Percentiles rank a stretch among this genome's conserved stretches.
Conservation (phyloP, 2,113 vertebrate species). For the Leuciscus idus region DNA sequence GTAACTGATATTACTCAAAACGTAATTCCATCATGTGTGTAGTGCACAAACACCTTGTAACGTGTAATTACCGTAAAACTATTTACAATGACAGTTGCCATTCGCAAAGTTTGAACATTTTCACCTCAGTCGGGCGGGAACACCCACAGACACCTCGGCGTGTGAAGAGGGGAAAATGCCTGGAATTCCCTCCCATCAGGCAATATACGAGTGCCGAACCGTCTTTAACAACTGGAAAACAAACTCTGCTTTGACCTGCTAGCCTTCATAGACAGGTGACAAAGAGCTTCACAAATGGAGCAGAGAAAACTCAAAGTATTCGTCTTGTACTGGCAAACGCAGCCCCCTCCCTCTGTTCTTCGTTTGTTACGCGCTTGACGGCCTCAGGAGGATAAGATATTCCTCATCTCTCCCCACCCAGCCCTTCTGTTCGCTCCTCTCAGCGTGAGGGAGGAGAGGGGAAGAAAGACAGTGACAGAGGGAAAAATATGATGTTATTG, state of each 20-base stretch:
- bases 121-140: not conserved
- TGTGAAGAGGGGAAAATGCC: not conserved
- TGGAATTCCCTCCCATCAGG: not conserved
- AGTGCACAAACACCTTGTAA: not conserved
- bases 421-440: slow-evolving; percentile 10
- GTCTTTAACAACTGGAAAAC: slow-evolving; percentile 2
- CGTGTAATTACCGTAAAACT: not conserved
- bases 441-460: not conserved
- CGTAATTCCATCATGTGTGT: not conserved
- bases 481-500: not conserved
- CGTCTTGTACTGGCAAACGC: too few relatives aligned
- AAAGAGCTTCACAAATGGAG: slow-evolving; percentile 14
- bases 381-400: slow-evolving; percentile 79
- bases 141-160: not conserved
- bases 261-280: slow-evolving; percentile 24
- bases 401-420: slow-evolving; percentile 69
- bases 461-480: not conserved
- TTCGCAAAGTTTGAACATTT: not conserved
- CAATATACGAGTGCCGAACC: not conserved
- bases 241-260: slow-evolving; percentile 14
- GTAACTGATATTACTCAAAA: not conserved
- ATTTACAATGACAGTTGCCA: not conserved
- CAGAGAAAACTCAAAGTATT: not conserved
- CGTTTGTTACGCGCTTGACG: slow-evolving; percentile 82
- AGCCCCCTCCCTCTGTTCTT: slow-evolving; percentile 70